Evolutionary conservation across 2,113 vertebrate genomes (phyloP).

Genomic region (Hemichromis elongatus): DNA sequence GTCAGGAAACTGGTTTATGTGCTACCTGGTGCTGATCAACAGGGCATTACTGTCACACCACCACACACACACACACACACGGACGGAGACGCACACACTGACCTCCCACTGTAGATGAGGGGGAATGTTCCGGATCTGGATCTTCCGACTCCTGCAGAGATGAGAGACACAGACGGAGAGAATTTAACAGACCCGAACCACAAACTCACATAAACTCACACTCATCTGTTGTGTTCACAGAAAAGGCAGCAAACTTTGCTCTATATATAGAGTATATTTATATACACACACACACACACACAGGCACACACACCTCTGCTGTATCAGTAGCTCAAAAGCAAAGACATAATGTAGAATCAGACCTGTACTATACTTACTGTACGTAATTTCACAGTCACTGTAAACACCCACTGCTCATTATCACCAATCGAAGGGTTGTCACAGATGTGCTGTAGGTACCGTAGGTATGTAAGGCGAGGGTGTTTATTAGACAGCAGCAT

Average conservation of each 20-base stretch:
- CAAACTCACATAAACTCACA: conserved; percentile 16
- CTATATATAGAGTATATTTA: neutral
- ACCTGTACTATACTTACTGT: neutral
- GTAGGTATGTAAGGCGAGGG: neutral
- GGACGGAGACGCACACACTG: conserved; percentile 59
- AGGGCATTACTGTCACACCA: conserved; percentile 12
- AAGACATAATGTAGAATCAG: neutral
- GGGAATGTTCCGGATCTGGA: conserved; percentile 94
- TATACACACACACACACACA: neutral
- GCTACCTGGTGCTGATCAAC: conserved; percentile 43
- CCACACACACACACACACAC: conserved; percentile 42
- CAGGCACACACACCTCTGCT: neutral
- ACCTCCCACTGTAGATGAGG: conserved; percentile 96
- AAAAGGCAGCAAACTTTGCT: neutral
- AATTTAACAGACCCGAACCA: conserved; percentile 58
- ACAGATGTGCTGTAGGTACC: neutral
- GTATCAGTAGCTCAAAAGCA: neutral
- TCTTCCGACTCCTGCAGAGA: conserved; percentile 88
- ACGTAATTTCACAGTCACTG: neutral
- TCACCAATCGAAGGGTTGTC: neutral
- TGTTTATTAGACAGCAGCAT: neutral
- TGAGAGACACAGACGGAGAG: conserved; percentile 52
- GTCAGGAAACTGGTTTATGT: conserved; percentile 39
- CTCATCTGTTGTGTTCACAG: conserved; percentile 34
- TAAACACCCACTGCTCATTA: neutral